Evolutionary conservation across 64 coral and sea anemone species (phyloP).

Genomic region (Montipora cactus): DNA sequence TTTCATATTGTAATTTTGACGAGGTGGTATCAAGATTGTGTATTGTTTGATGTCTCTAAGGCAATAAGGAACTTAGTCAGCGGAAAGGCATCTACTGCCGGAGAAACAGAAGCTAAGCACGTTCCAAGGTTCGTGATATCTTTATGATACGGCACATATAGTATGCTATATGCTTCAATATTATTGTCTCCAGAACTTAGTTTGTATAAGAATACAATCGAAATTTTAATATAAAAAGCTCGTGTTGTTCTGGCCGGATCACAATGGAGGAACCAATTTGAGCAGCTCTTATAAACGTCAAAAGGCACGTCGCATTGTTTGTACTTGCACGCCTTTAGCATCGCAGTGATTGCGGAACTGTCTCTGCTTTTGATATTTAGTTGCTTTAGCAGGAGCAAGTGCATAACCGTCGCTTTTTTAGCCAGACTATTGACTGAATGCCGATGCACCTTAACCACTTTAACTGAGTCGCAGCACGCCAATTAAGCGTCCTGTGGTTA

Average conservation of each 20-base stretch:
- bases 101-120: not conserved
- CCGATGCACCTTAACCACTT: no score
- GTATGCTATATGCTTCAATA: not conserved
- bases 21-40: not conserved
- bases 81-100: not conserved
- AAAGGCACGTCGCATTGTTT: not conserved
- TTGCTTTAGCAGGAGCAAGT: not conserved
- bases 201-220: not conserved
- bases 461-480: not conserved
- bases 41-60: conserved; percentile 1
- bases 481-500: not conserved
- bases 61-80: conserved; percentile 21
- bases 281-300: not conserved
- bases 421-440: not conserved
- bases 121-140: not conserved
- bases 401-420: not conserved
- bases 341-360: not conserved
- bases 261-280: not conserved
- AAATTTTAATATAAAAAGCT: not conserved
- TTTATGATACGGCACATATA: not conserved
- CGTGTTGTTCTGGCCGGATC: not conserved
- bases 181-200: not conserved
- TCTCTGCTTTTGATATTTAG: not conserved
- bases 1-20: conserved; percentile 36
- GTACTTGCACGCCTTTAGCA: not conserved